A percentile compares a stretch with the other conserved stretches of the same genome.
Evolutionary conservation across 2,113 vertebrate genomes (phyloP).

Genomic region (Megaceryle torquata): DNA sequence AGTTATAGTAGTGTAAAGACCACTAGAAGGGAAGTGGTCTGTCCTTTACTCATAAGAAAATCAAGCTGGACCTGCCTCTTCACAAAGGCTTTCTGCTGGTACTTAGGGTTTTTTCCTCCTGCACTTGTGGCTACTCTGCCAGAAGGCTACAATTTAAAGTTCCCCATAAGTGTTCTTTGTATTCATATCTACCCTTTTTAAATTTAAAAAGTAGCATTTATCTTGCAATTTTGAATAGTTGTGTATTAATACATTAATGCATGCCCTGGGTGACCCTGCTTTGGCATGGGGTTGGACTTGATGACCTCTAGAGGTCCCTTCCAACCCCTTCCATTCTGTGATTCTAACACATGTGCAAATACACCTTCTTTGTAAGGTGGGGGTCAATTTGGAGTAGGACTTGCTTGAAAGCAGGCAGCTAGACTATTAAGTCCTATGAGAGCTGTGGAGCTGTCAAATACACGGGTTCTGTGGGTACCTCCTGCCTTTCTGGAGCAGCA

Average conservation of each 20-base stretch:
- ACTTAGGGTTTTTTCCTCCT: not conserved
- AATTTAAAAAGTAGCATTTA: not conserved
- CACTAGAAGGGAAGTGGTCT: not conserved
- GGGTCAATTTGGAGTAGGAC: not conserved
- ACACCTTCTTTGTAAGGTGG: not conserved
- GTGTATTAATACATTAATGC: not conserved
- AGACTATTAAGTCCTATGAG: not conserved
- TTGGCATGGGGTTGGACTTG: too few species aligned
- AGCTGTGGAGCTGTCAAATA: not conserved
- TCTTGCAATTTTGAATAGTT: not conserved
- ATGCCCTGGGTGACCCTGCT: too few species aligned
- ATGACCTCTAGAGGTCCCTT: too few species aligned
- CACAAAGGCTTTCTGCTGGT: not conserved
- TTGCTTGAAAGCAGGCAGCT: not conserved
- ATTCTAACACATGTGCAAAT: not conserved
- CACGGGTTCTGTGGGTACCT: rapidly evolving
- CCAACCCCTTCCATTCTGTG: too few species aligned
- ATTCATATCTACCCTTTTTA: not conserved
- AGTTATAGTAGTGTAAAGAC: not conserved
- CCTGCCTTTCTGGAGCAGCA: not conserved
- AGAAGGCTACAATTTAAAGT: not conserved
- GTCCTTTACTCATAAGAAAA: not conserved
- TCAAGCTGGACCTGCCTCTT: not conserved
- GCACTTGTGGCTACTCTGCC: not conserved
- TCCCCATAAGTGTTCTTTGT: not conserved